These are phyloP conservation scores for Matsumurasca onukii DNA, from an alignment of 1,140 invertebrate species.

Conservation along the genomic window DNA sequence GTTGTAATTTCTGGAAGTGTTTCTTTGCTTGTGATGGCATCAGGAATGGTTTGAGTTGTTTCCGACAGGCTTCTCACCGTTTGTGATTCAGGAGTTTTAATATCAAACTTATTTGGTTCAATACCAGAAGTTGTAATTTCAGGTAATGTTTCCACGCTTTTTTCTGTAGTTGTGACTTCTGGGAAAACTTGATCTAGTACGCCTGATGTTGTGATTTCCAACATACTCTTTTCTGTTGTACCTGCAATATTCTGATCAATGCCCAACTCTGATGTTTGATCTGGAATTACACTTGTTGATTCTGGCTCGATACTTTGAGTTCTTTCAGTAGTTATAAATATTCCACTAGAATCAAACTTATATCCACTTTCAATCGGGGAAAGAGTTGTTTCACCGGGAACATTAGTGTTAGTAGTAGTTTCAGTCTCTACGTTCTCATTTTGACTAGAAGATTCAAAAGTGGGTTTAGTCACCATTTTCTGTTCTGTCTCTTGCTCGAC, in stretches of 20 bases:
- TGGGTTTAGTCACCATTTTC: background rate
- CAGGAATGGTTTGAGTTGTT: slow-evolving; percentile 22
- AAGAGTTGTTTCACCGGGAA: no score
- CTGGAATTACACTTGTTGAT: background rate
- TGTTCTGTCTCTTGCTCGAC: no score
- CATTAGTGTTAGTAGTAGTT: no score
- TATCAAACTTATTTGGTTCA: slow-evolving; percentile 28
- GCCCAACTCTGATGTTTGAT: background rate
- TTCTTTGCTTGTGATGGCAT: slow-evolving; percentile 1
- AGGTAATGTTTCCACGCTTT: slow-evolving; percentile 28
- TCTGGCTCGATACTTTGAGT: no score
- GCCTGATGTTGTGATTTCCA: slow-evolving; percentile 10
- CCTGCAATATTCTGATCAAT: background rate
- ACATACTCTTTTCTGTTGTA: slow-evolving; percentile 29
- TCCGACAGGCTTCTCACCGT: slow-evolving; percentile 5
- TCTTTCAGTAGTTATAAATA: no score
- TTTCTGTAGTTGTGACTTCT: slow-evolving; percentile 36
- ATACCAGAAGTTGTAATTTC: slow-evolving; percentile 34
- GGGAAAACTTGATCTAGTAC: background rate
- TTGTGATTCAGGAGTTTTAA: slow-evolving; percentile 11
- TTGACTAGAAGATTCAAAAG: slow-evolving; percentile 8
- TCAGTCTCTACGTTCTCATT: slow-evolving; percentile 5
- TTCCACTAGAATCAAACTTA: no score
- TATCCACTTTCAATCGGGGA: no score
- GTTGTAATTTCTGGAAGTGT: slow-evolving; percentile 3